Percentiles rank a stretch among this genome's conserved stretches.
Conservation (phyloP, 2,113 vertebrate species). For the Tinamus guttatus region DNA sequence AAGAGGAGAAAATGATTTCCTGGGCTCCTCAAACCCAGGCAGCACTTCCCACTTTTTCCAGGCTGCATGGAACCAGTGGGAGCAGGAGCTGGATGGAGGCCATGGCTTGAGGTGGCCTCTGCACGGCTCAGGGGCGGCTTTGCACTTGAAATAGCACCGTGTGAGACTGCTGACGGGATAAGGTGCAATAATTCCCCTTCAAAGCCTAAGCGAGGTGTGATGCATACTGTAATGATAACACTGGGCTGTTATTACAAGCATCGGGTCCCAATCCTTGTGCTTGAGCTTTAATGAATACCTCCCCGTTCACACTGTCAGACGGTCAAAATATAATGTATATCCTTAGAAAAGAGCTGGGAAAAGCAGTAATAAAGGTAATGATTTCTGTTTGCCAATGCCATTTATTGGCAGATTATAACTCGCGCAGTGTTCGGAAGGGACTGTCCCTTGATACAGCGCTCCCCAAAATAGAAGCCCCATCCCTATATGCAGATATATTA, state of each 20-base stretch:
- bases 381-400: constrained; percentile 8
- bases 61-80: not conserved
- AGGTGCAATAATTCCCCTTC: not conserved
- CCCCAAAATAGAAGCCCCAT: not conserved
- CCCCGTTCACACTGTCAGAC: not conserved
- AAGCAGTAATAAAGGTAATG: not conserved
- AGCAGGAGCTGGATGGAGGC: not conserved
- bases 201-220: not conserved
- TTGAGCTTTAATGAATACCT: constrained; percentile 24
- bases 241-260: not conserved
- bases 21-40: not conserved
- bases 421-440: not conserved
- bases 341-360: not conserved
- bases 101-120: fast-evolving
- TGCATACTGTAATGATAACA: not conserved
- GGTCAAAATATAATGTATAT: not conserved
- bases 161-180: not conserved
- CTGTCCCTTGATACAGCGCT: not conserved
- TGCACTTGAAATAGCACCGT: not conserved
- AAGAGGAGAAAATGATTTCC: not conserved
- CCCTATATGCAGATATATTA: not conserved
- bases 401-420: constrained; percentile 7
- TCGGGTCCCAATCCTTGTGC: not conserved
- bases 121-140: not conserved
- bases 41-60: not conserved